Base-by-base conservation (phyloP, 2,113 vertebrate genomes). In the Nyctibius bracteatus region DNA sequence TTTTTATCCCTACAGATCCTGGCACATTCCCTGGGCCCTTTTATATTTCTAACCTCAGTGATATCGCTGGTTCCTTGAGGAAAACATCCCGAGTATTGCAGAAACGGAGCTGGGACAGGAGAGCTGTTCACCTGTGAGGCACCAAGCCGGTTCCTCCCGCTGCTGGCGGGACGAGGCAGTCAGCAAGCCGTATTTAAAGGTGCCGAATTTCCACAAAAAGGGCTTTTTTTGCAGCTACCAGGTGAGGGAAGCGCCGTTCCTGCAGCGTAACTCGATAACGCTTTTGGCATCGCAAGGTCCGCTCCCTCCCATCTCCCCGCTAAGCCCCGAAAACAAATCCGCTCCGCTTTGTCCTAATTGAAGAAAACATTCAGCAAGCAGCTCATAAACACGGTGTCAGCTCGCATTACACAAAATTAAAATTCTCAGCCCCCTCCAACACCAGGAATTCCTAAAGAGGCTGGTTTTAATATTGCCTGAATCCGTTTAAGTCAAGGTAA, bases 341-440 rank as follows among this genome's bases (percentile, higher is more conserved):
- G 1, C 78, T 72, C 93, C 8, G 71, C 92, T 92, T 83, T 65
- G 83, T 49, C 21, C 92, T 97, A 96, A 97, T 96, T 92, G 94
- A 95, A 96, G 94, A 88, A 93, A 97, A 92, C 95, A 91, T 47
- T 24, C 85, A 61, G 94, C 80, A 47, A 93, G 94, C 72, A 74
- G 83, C 95, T 97, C 96, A 97, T 96, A 96, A 96, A 90, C 89
- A 90, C n/a, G 54, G 92, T 94, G 94, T 97, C 95, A 96, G 89
- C 84, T 97, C 95, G 70, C 78, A 96, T 95, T 96, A 95, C 84
- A n/a, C 73, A 10, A 94, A 97, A 97, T 97, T 96, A 96, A 96
- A 94, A 97, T 97, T 96, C 94, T 92, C 95, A 74, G 88, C 86
- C 81, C 79, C 75, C 47, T 81, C 78, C 88, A 57, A 89, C 80